phyloP scores from a whole-genome alignment of 1,140 invertebrate species.

The Trachymyrmex septentrionalis region DNA sequence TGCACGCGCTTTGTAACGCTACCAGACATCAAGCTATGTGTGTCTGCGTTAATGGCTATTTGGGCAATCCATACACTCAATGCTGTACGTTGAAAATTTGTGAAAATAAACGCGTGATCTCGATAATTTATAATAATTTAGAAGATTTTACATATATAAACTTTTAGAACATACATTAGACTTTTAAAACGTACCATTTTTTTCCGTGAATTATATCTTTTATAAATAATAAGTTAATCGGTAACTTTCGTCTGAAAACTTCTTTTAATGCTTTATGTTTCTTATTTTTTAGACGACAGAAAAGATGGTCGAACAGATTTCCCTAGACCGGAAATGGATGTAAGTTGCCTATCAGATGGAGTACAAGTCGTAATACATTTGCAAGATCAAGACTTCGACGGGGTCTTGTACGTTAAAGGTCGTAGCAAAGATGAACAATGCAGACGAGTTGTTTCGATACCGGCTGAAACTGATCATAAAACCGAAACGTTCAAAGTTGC shows the following conservation, averaged over 20 bases:
- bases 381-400: conserved; percentile 93
- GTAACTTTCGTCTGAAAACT: neutral
- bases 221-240: conserved; percentile 12
- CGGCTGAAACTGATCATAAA: conserved; percentile 88
- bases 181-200: neutral
- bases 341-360: conserved; percentile 96
- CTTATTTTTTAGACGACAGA: conserved; percentile 79
- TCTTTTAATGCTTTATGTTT: conserved; percentile 34
- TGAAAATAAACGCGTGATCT: neutral
- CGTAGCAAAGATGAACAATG: conserved; percentile 97
- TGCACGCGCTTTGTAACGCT: conserved; percentile 93
- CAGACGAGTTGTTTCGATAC: conserved; percentile 91
- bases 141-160: neutral
- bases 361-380: conserved; percentile 95
- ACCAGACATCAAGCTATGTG: conserved; percentile 93
- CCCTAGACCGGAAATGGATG: conserved; percentile 94
- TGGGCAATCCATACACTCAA: conserved; percentile 90
- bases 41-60: conserved; percentile 90
- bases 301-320: conserved; percentile 91
- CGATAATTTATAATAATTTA: neutral
- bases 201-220: conserved; percentile 48
- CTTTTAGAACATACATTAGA: neutral
- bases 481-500: conserved; percentile 96
- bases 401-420: conserved; percentile 97
- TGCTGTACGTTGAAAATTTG: conserved; percentile 88